These are phyloP conservation scores for Aradophagus sp. DNA, from an alignment of 1,140 invertebrate species.

Conservation along the genomic window DNA sequence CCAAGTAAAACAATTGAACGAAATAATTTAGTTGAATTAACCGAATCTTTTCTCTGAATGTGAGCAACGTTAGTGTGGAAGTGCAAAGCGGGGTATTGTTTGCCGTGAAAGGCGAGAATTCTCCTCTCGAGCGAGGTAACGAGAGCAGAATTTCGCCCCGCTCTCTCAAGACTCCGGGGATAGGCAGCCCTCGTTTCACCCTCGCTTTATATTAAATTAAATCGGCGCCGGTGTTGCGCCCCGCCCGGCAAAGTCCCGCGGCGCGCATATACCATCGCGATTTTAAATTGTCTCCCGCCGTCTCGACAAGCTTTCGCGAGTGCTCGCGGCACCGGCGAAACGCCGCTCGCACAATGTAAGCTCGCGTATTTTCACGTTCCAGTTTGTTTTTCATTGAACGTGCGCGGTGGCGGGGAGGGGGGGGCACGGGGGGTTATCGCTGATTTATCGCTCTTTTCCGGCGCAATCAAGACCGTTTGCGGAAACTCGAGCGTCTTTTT, in stretches of 20 bases:
- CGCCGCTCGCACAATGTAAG: too few species aligned
- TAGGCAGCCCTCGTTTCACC: slow-evolving; percentile 26
- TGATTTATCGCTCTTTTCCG: slow-evolving; percentile 24
- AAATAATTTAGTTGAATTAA: too few species aligned
- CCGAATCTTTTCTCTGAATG: too few species aligned
- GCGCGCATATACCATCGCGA: slow-evolving; percentile 42
- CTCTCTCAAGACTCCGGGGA: slow-evolving; percentile 20
- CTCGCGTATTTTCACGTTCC: too few species aligned
- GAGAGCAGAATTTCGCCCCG: slow-evolving; percentile 21
- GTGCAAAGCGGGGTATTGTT: not conserved
- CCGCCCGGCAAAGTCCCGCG: slow-evolving; percentile 28
- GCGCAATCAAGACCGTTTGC: slow-evolving; percentile 26
- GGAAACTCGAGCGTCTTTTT: slow-evolving; percentile 15
- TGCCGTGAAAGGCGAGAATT: too few species aligned
- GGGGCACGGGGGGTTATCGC: too few species aligned
- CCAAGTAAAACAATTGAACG: too few species aligned
- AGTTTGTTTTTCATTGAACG: too few species aligned
- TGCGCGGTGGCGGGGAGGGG: too few species aligned
- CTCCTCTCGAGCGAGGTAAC: not conserved
- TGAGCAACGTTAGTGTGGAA: too few species aligned
- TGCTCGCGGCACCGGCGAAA: slow-evolving; percentile 37
- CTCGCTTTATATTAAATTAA: slow-evolving; percentile 53
- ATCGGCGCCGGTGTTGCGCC: slow-evolving; percentile 27
- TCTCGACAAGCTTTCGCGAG: slow-evolving; percentile 20
- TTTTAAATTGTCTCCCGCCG: slow-evolving; percentile 42